Conservation (phyloP, 2,888 invertebrate genomes). For the Lydus trimaculatus region DNA sequence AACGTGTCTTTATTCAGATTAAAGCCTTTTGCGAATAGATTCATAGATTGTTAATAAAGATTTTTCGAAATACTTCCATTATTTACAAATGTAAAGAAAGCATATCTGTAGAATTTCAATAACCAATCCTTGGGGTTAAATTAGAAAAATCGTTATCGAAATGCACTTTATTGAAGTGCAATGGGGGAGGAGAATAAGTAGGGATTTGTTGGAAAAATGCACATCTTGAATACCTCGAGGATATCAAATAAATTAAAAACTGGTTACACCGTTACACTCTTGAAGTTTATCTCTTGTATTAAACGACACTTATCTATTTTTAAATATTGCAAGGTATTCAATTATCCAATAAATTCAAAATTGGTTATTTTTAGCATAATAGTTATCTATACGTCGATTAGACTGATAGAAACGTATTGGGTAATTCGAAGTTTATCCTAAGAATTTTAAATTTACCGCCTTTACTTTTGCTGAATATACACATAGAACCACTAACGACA, state of each 20-base stretch:
- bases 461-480: background rate
- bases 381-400: too few species aligned
- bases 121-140: background rate
- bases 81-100: too few species aligned
- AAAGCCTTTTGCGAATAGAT: background rate
- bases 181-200: background rate
- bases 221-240: conserved; percentile 1
- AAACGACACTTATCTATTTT: background rate
- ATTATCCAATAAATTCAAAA: background rate
- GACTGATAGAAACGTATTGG: background rate
- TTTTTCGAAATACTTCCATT: too few species aligned
- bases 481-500: background rate
- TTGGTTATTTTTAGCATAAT: too few species aligned
- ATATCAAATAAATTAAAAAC: conserved; percentile 5
- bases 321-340: background rate
- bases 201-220: background rate
- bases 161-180: background rate
- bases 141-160: background rate
- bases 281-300: background rate
- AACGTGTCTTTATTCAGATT: background rate
- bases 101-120: too few species aligned
- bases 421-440: background rate
- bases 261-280: conserved; percentile 1
- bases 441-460: background rate
- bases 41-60: too few species aligned